A percentile compares a stretch with the other conserved stretches of the same genome.
phyloP scores from a whole-genome alignment of 2,113 vertebrate genomes.

The Naja naja region DNA sequence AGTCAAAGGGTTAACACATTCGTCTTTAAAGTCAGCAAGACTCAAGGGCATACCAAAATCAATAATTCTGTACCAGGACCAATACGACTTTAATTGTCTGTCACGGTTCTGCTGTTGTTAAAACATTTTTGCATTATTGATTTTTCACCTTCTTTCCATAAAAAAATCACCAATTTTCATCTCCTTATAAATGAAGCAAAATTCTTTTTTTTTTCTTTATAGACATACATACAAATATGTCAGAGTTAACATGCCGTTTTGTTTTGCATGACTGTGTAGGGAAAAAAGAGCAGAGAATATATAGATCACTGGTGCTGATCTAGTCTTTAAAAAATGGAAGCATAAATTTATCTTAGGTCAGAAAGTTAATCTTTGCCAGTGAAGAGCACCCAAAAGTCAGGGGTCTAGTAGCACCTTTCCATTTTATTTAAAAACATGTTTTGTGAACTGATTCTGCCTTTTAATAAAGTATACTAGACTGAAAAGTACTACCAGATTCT shows the following conservation, averaged over 20 bases:
- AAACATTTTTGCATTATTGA: conserved; percentile 29
- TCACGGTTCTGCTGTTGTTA: conserved; percentile 17
- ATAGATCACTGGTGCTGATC: background rate
- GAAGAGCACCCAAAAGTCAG: background rate
- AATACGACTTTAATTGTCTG: conserved; percentile 17
- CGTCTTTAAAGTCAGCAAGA: conserved; percentile 2
- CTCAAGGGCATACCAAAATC: conserved; percentile 20
- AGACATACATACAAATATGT: background rate
- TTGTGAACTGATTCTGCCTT: background rate
- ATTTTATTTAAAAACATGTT: background rate
- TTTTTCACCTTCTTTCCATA: conserved; percentile 17
- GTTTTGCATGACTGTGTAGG: background rate
- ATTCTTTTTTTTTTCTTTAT: background rate
- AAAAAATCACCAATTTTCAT: conserved; percentile 14
- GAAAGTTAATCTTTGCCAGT: background rate
- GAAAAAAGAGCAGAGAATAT: background rate
- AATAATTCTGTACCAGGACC: conserved; percentile 10
- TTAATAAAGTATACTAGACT: background rate
- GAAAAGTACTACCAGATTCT: background rate
- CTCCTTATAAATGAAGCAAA: conserved; percentile 6
- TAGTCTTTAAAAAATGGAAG: background rate
- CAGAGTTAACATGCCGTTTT: background rate
- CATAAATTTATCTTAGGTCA: background rate
- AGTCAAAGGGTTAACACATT: conserved; percentile 21
- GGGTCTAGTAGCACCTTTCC: background rate